Evolutionary conservation across 2,797 vertebrate genomes (phyloP).

Genomic region (Lerista edwardsae): DNA sequence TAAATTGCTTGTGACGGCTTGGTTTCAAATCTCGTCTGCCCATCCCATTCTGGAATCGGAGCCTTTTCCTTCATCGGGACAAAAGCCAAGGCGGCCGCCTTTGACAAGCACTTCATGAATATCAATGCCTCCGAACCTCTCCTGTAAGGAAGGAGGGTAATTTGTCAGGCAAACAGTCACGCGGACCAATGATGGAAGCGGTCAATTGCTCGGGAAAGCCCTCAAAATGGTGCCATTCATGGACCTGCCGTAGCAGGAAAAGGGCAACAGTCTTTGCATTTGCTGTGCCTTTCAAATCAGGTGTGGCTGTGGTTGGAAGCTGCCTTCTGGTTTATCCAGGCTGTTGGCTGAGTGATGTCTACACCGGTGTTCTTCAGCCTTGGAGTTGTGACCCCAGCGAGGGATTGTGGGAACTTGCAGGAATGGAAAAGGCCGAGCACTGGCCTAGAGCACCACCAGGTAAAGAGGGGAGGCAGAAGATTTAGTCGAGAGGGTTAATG

Average conservation of each 20-base stretch:
- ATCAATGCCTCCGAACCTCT: constrained; percentile 16
- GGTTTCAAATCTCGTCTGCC: constrained; percentile 59
- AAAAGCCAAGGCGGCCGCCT: constrained; percentile 44
- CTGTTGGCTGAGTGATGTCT: no score
- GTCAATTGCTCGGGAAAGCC: neutral
- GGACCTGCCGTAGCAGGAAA: neutral
- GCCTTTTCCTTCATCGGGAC: constrained; percentile 43
- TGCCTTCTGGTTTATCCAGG: no score
- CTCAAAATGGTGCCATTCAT: neutral
- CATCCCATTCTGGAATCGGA: constrained; percentile 54
- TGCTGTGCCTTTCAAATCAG: neutral
- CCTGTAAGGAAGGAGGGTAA: constrained; percentile 28
- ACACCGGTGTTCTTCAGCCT: no score
- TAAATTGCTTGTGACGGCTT: constrained; percentile 60
- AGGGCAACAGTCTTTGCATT: neutral
- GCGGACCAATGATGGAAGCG: neutral
- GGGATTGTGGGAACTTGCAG: no score
- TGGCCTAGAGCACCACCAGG: no score
- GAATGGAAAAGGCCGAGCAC: no score
- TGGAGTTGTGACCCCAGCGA: no score
- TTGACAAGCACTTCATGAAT: constrained; percentile 35
- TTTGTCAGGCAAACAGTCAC: constrained; percentile 22
- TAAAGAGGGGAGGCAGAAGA: no score
- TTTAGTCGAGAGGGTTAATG: no score
- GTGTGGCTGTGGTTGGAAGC: neutral